These are phyloP conservation scores for Corvus moneduloides DNA, from an alignment of 2,113 vertebrate genomes.

Conservation along the genomic window DNA sequence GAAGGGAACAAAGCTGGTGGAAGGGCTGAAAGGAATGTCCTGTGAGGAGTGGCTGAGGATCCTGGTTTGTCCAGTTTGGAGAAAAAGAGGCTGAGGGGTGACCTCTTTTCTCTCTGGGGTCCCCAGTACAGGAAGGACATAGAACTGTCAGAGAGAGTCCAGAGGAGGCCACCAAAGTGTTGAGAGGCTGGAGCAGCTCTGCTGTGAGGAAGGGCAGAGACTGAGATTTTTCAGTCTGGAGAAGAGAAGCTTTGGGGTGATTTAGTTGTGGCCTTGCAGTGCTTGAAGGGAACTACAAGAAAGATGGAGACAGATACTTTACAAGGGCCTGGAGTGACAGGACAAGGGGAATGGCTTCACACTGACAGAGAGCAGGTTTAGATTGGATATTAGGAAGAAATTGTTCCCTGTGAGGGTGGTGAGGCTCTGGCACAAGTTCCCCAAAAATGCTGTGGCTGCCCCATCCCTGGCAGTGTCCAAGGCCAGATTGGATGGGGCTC, in stretches of 20 bases:
- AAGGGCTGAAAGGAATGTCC: neutral
- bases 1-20: neutral
- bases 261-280: neutral
- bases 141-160: neutral
- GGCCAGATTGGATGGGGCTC: fast-evolving
- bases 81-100: neutral
- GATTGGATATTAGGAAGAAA: neutral
- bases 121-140: neutral
- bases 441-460: neutral
- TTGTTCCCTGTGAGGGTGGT: fast-evolving
- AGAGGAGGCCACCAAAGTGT: neutral
- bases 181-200: neutral
- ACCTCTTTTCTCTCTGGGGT: neutral
- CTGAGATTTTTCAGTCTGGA: neutral
- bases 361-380: neutral
- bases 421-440: neutral
- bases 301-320: neutral
- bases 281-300: neutral
- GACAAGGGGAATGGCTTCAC: neutral
- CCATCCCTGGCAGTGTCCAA: neutral
- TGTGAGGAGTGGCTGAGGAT: neutral
- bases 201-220: neutral
- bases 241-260: neutral
- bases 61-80: neutral
- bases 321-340: neutral